Conservation (phyloP, 2,113 vertebrate genomes). For the Danionella cerebrum region DNA sequence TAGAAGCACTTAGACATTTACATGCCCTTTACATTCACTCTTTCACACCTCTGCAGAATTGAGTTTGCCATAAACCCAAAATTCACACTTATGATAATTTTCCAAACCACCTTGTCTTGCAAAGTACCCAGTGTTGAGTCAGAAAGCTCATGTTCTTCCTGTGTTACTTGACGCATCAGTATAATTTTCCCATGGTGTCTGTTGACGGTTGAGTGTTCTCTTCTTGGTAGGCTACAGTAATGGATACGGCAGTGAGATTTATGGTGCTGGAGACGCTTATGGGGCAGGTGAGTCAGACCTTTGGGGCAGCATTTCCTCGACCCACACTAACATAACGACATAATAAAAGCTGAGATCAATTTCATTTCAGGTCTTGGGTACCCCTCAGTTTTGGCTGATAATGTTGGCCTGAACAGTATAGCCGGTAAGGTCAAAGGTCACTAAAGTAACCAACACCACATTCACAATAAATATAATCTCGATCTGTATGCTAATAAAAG, state of each 20-base stretch:
- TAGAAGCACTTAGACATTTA: too few relatives aligned
- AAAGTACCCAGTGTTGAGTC: neutral
- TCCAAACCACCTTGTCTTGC: neutral
- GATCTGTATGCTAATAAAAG: too few relatives aligned
- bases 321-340: neutral
- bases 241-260: slow-evolving; percentile 54
- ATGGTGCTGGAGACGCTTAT: slow-evolving; percentile 44
- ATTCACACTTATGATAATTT: neutral
- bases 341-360: slow-evolving; percentile 24
- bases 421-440: slow-evolving; percentile 57
- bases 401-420: slow-evolving; percentile 45
- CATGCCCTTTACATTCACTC: too few relatives aligned
- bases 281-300: slow-evolving; percentile 54
- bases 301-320: neutral
- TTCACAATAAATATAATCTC: slow-evolving; percentile 4
- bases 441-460: neutral
- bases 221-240: slow-evolving; percentile 45
- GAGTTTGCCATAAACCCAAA: neutral
- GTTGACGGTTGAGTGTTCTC: neutral
- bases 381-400: slow-evolving; percentile 55
- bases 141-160: neutral
- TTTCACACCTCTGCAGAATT: too few relatives aligned
- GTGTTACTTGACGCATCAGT: neutral
- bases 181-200: neutral
- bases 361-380: slow-evolving; percentile 57